These are phyloP conservation scores for Megalonaias nervosa DNA, from an alignment of 1,140 invertebrate genomes.

Conservation along the genomic window DNA sequence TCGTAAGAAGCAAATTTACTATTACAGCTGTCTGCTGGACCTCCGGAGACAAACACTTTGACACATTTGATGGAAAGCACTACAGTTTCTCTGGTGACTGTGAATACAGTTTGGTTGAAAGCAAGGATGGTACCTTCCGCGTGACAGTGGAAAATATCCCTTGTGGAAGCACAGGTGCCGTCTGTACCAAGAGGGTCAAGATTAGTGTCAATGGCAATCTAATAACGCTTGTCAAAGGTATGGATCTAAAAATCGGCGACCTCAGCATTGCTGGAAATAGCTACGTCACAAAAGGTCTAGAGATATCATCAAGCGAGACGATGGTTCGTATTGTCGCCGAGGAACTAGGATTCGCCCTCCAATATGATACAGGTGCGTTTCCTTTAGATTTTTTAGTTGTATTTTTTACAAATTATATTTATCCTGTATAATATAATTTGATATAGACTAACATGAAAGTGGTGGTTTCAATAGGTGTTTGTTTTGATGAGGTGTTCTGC, in stretches of 20 bases:
- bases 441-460: too few species aligned
- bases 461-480: too few species aligned
- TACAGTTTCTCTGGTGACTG: slow-evolving; percentile 91
- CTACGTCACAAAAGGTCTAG: slow-evolving; percentile 13
- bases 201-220: slow-evolving; percentile 72
- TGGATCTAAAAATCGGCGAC: slow-evolving; percentile 8
- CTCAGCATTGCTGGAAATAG: neutral
- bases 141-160: slow-evolving; percentile 78
- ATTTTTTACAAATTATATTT: neutral
- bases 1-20: neutral
- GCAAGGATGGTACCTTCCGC: slow-evolving; percentile 25
- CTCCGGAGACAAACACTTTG: slow-evolving; percentile 80
- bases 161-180: slow-evolving; percentile 87
- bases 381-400: neutral
- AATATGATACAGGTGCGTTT: slow-evolving; percentile 42
- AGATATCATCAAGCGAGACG: neutral
- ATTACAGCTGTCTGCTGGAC: slow-evolving; percentile 74
- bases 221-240: slow-evolving; percentile 32
- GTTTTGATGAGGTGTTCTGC: too few species aligned
- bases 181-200: slow-evolving; percentile 86
- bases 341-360: slow-evolving; percentile 22
- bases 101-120: slow-evolving; percentile 81
- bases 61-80: slow-evolving; percentile 84
- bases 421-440: too few species aligned
- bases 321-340: slow-evolving; percentile 8